Conservation (phyloP, 2,797 vertebrate genomes). For the Alosa sapidissima region DNA sequence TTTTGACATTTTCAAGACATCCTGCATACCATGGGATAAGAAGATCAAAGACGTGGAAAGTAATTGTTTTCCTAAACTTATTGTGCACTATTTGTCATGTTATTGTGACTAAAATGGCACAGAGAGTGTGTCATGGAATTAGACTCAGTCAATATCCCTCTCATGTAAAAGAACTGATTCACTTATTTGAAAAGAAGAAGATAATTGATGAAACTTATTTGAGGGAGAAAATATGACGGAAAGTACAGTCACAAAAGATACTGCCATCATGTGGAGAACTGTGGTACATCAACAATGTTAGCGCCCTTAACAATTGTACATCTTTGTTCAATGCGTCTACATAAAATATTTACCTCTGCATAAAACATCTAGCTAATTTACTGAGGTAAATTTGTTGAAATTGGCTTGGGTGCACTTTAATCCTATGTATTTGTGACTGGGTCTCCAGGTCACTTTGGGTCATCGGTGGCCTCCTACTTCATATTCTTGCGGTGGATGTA, state of each 20-base stretch:
- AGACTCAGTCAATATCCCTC: not conserved
- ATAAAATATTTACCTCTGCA: not conserved
- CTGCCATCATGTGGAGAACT: not conserved
- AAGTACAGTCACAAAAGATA: not conserved
- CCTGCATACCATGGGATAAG: constrained; percentile 98
- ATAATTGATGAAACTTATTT: not conserved
- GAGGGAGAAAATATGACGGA: not conserved
- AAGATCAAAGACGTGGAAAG: constrained; percentile 99
- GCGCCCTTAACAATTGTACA: not conserved
- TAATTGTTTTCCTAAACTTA: constrained; percentile 67
- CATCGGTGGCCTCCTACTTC: constrained; percentile 97
- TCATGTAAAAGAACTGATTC: not conserved
- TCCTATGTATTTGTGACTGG: not conserved
- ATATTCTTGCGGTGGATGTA: constrained; percentile 99
- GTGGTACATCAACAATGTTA: not conserved
- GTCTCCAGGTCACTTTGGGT: constrained; percentile 92
- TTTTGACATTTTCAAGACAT: constrained; percentile 94
- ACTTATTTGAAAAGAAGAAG: not conserved
- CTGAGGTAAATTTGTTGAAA: not conserved
- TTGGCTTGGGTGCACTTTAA: not conserved
- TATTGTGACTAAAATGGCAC: not conserved
- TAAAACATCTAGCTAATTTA: not conserved
- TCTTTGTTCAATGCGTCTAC: not conserved
- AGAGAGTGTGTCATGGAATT: not conserved
- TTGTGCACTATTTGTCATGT: not conserved